phyloP scores from a whole-genome alignment of 2,797 vertebrate species.

The Hyperoplus immaculatus region DNA sequence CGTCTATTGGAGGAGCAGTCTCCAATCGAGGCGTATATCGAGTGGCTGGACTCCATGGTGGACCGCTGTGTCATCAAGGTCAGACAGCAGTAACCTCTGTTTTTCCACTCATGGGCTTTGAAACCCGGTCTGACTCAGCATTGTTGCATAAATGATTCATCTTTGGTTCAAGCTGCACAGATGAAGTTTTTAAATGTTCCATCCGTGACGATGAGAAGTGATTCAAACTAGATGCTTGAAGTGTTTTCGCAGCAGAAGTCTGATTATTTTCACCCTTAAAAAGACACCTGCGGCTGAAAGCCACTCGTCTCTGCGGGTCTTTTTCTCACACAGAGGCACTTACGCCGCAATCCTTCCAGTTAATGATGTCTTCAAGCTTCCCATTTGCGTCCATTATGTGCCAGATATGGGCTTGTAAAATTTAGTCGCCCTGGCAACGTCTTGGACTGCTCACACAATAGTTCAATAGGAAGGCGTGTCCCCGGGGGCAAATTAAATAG shows the following conservation, averaged over 20 bases:
- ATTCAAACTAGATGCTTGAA: constrained; percentile 17
- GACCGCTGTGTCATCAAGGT: constrained; percentile 99
- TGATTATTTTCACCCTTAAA: constrained; percentile 24
- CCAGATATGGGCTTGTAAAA: constrained; percentile 89
- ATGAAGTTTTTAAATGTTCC: constrained; percentile 3
- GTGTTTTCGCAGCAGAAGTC: constrained; percentile 33
- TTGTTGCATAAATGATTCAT: not conserved
- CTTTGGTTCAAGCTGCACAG: not conserved
- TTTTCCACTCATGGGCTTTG: not conserved
- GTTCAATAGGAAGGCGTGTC: constrained; percentile 88
- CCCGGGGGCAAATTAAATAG: constrained; percentile 89
- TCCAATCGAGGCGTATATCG: constrained; percentile 97
- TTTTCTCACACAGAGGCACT: constrained; percentile 64
- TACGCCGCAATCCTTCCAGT: constrained; percentile 76
- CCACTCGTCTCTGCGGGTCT: constrained; percentile 59
- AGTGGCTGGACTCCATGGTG: constrained; percentile 99
- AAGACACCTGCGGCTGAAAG: constrained; percentile 64
- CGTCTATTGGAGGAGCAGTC: constrained; percentile 97
- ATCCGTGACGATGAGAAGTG: not conserved
- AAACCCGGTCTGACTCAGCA: constrained; percentile 6
- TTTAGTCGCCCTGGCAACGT: constrained; percentile 83
- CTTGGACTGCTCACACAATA: constrained; percentile 82
- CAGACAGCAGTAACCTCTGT: constrained; percentile 64
- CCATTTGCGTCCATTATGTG: constrained; percentile 86
- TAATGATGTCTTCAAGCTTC: constrained; percentile 89